Conservation (phyloP, 2,797 vertebrate genomes). For the Botia almorhae region DNA sequence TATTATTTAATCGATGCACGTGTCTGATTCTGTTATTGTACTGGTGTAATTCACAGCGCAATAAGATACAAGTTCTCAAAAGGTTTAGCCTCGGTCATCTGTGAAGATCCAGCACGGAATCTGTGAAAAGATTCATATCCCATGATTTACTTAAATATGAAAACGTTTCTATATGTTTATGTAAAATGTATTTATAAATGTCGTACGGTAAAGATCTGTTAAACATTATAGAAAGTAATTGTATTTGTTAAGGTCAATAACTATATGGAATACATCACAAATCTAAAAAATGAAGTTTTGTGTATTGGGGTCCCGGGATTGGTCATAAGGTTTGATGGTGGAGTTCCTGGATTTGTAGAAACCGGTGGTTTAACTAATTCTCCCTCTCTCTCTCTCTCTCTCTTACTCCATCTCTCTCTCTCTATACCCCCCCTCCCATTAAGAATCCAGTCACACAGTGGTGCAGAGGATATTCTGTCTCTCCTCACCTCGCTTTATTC, state of each 20-base stretch:
- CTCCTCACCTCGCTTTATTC: conserved; percentile 58
- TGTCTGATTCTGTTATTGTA: too few species aligned
- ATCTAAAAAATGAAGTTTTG: neutral
- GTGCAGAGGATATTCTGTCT: conserved; percentile 85
- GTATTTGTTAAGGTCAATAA: too few species aligned
- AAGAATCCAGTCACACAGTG: conserved; percentile 87
- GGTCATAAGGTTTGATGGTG: neutral
- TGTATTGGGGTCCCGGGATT: neutral
- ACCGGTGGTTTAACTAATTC: neutral
- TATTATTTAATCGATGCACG: neutral
- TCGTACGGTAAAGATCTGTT: too few species aligned
- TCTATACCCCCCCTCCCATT: conserved; percentile 68
- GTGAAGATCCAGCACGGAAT: too few species aligned
- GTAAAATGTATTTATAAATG: too few species aligned
- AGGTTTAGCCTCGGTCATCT: too few species aligned
- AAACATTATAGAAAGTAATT: too few species aligned
- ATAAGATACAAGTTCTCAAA: too few species aligned
- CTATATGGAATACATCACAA: neutral
- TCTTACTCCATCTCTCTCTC: conserved; percentile 60
- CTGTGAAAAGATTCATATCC: too few species aligned
- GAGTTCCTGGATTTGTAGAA: neutral
- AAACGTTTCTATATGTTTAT: too few species aligned
- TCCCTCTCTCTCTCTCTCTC: conserved; percentile 45
- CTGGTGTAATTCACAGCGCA: too few species aligned
- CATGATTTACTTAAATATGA: too few species aligned